Conservation (phyloP, 2,797 vertebrate species). For the Malurus splendens region DNA sequence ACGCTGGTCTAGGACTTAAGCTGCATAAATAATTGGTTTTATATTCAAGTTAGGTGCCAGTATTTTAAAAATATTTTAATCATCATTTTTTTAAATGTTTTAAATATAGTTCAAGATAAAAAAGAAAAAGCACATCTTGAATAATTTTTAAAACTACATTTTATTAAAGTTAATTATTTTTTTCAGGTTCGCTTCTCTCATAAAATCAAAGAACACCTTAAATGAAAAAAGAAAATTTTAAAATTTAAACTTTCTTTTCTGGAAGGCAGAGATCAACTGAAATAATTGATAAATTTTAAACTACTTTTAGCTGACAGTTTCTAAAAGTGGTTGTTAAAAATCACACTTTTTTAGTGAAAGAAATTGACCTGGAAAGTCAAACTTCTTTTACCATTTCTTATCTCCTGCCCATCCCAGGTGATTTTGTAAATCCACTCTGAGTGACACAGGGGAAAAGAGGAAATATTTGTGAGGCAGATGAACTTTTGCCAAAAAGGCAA, state of each 20-base stretch:
- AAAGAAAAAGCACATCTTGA: background rate
- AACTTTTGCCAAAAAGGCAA: background rate
- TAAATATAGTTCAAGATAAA: background rate
- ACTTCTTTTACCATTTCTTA: background rate
- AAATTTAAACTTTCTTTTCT: background rate
- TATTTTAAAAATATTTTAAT: background rate
- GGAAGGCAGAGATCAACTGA: background rate
- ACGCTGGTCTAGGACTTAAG: background rate
- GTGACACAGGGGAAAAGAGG: background rate
- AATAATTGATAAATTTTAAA: background rate
- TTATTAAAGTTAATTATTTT: background rate
- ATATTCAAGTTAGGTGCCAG: background rate
- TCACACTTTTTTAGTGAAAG: background rate
- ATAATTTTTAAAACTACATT: fast-evolving
- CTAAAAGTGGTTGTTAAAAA: background rate
- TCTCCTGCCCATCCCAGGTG: background rate
- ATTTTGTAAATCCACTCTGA: background rate
- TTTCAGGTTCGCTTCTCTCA: background rate
- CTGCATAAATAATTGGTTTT: background rate
- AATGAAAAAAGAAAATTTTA: background rate
- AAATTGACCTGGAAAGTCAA: background rate
- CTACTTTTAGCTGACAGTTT: background rate
- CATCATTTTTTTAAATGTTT: background rate
- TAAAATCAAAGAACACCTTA: background rate
- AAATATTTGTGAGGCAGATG: background rate